Base-by-base conservation (phyloP, 2,113 vertebrate genomes). In the Tylochromis polylepis region DNA sequence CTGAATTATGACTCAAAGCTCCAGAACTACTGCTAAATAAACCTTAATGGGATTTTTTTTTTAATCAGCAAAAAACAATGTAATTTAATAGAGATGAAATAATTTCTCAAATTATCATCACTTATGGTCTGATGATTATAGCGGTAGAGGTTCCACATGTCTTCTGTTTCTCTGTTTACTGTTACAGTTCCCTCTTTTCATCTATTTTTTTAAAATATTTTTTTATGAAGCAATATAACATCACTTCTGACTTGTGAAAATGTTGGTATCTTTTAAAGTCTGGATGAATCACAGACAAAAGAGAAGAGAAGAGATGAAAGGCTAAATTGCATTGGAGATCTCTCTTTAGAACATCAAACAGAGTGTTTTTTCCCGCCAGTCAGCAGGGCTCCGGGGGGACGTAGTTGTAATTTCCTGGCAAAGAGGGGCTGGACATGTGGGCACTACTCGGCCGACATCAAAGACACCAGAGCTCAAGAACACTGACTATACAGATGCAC, bases 311-410 rank as follows among this genome's bases (percentile, higher is more conserved):
- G 56, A 95, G 95, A 96, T 96, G 93, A 96, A 96, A 95, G 95
- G 88, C 92, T 88, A 95, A 95, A 95, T 95, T 94, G 93, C 91
- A 93, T 93, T 92, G 93, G 93, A 92, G 93, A 95, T 95, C 94
- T 91, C 88, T 95, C 94, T 96, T 95, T 94, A 95, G 92, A 93
- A 96, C 95, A 96, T 96, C 95, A 97, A 97, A 96, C 94, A 88
- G 41, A 89, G 88, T 8, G 84, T 91, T 95, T 92, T 67, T 93
- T 93, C 94, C 88, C 93, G 87, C 93, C 95, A 95, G 95, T 92
- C 95, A 94, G 90, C 55, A 81, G 94, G 95, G 94, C 92, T 95
- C 96, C 93, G 8, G 90, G 89, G 94, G 94, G 95, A 96, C 90
- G 84, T 67, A 92, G 92, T 90, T 88, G 94, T 93, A 94, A 94